These are phyloP conservation scores for Nymphalis c-album DNA, from an alignment of 2,888 invertebrate species.

Conservation along the genomic window DNA sequence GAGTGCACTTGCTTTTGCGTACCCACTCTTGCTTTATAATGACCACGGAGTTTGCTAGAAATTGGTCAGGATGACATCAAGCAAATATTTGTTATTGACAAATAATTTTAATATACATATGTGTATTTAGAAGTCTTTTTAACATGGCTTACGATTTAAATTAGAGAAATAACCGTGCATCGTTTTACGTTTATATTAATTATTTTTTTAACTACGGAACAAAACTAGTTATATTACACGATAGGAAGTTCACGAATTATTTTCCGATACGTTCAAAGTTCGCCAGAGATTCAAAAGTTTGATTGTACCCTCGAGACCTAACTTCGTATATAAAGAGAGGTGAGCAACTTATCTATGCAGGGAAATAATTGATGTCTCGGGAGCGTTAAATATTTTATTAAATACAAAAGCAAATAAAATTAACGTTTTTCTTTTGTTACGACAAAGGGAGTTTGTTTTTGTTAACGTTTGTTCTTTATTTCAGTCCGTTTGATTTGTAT, in stretches of 20 bases:
- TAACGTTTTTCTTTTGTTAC: conserved; percentile 4
- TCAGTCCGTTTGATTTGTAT: too few species aligned
- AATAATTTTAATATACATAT: too few species aligned
- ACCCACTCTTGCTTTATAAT: too few species aligned
- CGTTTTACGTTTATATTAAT: neutral
- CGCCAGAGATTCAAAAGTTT: conserved; percentile 35
- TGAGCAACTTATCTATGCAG: conserved; percentile 13
- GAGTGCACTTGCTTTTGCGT: too few species aligned
- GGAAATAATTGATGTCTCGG: conserved; percentile 29
- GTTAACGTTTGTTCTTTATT: neutral
- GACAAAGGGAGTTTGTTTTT: neutral
- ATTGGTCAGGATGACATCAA: too few species aligned
- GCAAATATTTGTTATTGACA: too few species aligned
- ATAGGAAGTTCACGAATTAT: conserved; percentile 32
- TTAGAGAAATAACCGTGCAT: neutral
- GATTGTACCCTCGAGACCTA: conserved; percentile 36
- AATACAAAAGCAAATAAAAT: neutral
- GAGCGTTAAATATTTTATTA: conserved; percentile 5
- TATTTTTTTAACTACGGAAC: conserved; percentile 8
- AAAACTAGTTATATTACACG: conserved; percentile 22
- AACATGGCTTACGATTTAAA: neutral
- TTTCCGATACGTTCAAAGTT: conserved; percentile 37
- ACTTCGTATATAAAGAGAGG: conserved; percentile 27
- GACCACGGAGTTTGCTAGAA: too few species aligned
- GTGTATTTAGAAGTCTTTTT: neutral